Conservation (phyloP, 2,888 invertebrate genomes). For the Nesidiocoris tenuis region DNA sequence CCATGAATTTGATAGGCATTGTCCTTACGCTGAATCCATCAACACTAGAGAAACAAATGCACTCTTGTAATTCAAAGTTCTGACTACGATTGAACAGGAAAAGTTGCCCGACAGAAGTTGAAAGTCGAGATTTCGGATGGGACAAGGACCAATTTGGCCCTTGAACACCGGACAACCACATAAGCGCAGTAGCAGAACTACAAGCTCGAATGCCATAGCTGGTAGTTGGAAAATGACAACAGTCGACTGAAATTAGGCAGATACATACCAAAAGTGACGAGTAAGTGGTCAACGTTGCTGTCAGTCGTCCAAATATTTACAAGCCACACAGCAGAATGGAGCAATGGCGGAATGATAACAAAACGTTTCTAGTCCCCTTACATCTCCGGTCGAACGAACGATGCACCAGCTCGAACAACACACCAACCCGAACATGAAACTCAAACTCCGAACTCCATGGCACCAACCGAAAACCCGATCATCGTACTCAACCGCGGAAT, state of each 20-base stretch:
- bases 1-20: too few relatives aligned
- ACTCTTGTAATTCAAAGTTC: too few relatives aligned
- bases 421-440: not conserved
- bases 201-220: too few relatives aligned
- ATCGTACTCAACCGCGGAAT: too few relatives aligned
- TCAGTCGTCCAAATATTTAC: constrained; percentile 39
- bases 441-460: not conserved
- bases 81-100: too few relatives aligned
- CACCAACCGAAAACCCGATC: constrained; percentile 5
- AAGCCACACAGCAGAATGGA: constrained; percentile 24
- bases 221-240: too few relatives aligned
- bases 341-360: constrained; percentile 41
- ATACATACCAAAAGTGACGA: constrained; percentile 1
- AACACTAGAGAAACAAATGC: too few relatives aligned
- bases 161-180: not conserved
- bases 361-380: not conserved
- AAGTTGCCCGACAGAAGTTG: too few relatives aligned
- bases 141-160: not conserved
- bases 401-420: not conserved
- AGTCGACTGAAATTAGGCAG: too few relatives aligned
- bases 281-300: constrained; percentile 9
- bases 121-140: not conserved
- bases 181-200: not conserved
- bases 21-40: too few relatives aligned
- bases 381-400: not conserved